phyloP scores from a whole-genome alignment of 2,113 vertebrate species.

The Recurvirostra avosetta region DNA sequence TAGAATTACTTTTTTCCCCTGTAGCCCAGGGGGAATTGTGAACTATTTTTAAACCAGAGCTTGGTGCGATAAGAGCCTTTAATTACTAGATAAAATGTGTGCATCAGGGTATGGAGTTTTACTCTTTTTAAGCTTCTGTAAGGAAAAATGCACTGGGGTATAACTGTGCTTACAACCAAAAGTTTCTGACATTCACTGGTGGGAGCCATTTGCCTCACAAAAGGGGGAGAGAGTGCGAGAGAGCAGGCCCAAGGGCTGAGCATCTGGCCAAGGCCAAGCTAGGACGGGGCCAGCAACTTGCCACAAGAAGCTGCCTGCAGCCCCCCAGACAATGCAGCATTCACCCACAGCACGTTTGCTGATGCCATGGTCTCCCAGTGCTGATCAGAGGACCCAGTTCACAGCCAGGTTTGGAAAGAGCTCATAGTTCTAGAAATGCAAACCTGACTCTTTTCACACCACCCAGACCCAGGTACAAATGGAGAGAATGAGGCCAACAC shows the following conservation, averaged over 20 bases:
- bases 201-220: background rate
- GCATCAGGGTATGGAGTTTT: background rate
- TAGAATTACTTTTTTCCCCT: background rate
- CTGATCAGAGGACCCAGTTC: background rate
- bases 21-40: background rate
- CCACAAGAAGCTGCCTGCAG: background rate
- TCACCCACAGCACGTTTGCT: fast-evolving
- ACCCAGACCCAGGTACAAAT: fast-evolving
- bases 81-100: slow-evolving; percentile 19
- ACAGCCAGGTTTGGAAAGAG: background rate
- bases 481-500: fast-evolving
- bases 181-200: background rate
- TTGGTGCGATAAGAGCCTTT: background rate
- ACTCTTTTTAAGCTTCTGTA: background rate
- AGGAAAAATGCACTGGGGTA: background rate
- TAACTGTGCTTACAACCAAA: background rate
- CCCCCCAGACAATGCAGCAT: background rate
- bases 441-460: background rate
- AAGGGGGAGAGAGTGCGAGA: background rate
- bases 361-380: fast-evolving
- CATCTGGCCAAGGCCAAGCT: background rate
- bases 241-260: background rate
- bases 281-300: background rate
- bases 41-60: slow-evolving; percentile 31
- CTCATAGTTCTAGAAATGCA: background rate